phyloP scores from a whole-genome alignment of 2,888 invertebrate genomes.

The Clivina fossor region DNA sequence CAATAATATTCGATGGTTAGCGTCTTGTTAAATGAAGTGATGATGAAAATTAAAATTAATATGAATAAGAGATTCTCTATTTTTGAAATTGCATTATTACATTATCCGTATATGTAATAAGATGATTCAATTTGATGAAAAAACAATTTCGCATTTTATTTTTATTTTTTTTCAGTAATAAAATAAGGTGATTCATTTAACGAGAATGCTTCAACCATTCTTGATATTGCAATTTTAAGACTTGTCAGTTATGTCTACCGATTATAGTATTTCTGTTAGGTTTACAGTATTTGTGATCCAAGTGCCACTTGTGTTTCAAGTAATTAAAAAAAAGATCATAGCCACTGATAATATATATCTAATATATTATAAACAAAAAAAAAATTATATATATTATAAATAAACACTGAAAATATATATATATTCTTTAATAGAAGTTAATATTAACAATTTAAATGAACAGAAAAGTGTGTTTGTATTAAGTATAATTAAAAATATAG shows the following conservation, averaged over 20 bases:
- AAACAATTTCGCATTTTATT: no score
- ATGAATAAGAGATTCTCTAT: conserved; percentile 25
- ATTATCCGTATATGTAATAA: conserved; percentile 14
- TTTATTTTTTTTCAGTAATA: no score
- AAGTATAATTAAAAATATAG: no score
- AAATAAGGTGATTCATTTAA: conserved; percentile 26
- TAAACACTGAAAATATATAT: conserved; percentile 45
- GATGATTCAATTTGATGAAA: conserved; percentile 3
- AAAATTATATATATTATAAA: conserved; percentile 50
- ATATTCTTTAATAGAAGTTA: conserved; percentile 37
- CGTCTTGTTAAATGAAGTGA: conserved; percentile 29
- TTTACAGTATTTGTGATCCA: conserved; percentile 77
- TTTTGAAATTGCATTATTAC: conserved; percentile 30
- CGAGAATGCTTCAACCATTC: conserved; percentile 25
- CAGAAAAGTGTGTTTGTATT: conserved; percentile 32
- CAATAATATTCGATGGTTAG: conserved; percentile 32
- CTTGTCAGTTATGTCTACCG: conserved; percentile 40
- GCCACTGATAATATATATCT: conserved; percentile 54
- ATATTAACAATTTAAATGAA: conserved; percentile 29
- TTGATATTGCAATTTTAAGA: conserved; percentile 35
- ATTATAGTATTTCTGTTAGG: conserved; percentile 59
- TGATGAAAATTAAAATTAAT: conserved; percentile 9
- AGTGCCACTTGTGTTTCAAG: conserved; percentile 77
- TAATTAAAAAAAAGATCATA: conserved; percentile 49
- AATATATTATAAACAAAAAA: conserved; percentile 49